Evolutionary conservation across 2,797 vertebrate species (phyloP), one percentile per base, ranked within the genome.

Genomic region (Acanthurus tractus): DNA sequence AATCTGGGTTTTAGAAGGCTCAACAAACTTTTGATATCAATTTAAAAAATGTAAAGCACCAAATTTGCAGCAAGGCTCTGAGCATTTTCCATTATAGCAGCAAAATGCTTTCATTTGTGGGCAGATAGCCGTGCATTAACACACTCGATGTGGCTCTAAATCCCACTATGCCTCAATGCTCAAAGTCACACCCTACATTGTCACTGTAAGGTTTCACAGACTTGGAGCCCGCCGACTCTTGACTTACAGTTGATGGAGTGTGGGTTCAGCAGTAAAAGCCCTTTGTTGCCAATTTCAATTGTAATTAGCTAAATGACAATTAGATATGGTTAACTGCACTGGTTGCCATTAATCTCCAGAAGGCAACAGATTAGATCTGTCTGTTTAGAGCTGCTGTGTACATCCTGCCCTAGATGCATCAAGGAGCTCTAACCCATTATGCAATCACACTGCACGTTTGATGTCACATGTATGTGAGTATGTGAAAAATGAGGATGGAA

Each of bases 261-360:
- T 64, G 50, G 46, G 53, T 85, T 79, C 65, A 65, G 72, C 71
- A 62, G 56, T 62, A 29, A 46, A 49, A 67, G 59, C 25, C 58
- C 70, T 85, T 86, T 82, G 78, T 85, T 83, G 71, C 66, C 10
- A 50, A 78, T 74, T 86, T 59, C 58, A 65, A 74, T 73, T 80
- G 72, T 86, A 91, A 93, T 93, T 86, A 88, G 72, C 81, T 53
- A 81, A 87, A 92, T 87, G 62, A 78, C 78, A 75, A 77, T 88
- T 84, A 83, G 75, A 56, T 74, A 29, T 81, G 84, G 78, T 88
- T 88, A 91, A 90, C 87, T 85, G 83, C 82, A 71, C 90, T 87
- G 61, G 61, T 76, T 79, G 57, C 42, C 87, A 86, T 89, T 91
- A 84, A 91, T 89, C 88, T 88, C 74, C 68, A 86, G 63, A 64